Evolutionary conservation across 2,888 invertebrate species (phyloP).

Genomic region (Mechanitis mazaeus): DNA sequence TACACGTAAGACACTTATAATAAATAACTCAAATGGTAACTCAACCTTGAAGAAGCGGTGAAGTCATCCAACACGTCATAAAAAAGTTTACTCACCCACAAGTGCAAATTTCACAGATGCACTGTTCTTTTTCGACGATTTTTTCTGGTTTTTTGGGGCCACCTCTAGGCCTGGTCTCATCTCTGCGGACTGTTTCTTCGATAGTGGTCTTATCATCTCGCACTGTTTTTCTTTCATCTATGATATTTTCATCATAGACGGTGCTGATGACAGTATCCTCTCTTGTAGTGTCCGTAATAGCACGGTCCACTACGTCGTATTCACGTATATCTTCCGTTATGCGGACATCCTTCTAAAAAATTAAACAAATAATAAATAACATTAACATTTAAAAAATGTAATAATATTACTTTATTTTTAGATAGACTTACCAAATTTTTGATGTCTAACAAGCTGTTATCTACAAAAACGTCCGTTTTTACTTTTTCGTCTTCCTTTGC

Average conservation of each 20-base stretch:
- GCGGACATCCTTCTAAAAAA: conserved; percentile 68
- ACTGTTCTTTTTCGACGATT: conserved; percentile 81
- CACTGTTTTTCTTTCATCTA: conserved; percentile 65
- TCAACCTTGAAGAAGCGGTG: conserved; percentile 12
- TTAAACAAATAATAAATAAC: conserved; percentile 18
- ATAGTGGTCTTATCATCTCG: conserved; percentile 64
- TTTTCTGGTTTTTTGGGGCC: conserved; percentile 69
- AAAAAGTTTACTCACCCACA: conserved; percentile 84
- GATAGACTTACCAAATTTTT: conserved; percentile 67
- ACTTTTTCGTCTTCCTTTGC: conserved; percentile 71
- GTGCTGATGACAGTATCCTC: conserved; percentile 64
- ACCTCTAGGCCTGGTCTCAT: conserved; percentile 60
- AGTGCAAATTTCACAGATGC: conserved; percentile 93
- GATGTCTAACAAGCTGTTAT: conserved; percentile 72
- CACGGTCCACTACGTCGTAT: conserved; percentile 72
- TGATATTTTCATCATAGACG: conserved; percentile 66
- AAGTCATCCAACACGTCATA: conserved; percentile 11
- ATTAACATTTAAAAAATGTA: conserved; percentile 2
- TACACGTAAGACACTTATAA: conserved; percentile 1
- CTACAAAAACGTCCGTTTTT: conserved; percentile 71
- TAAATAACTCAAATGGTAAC: conserved; percentile 6
- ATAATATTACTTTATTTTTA: not conserved
- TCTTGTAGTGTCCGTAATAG: conserved; percentile 64
- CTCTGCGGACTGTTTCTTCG: conserved; percentile 55
- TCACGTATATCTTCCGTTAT: conserved; percentile 67